Percentiles rank a stretch among this genome's conserved stretches.
Evolutionary conservation across 1,140 invertebrate species (phyloP).

Genomic region (Bradynema listronoti): DNA sequence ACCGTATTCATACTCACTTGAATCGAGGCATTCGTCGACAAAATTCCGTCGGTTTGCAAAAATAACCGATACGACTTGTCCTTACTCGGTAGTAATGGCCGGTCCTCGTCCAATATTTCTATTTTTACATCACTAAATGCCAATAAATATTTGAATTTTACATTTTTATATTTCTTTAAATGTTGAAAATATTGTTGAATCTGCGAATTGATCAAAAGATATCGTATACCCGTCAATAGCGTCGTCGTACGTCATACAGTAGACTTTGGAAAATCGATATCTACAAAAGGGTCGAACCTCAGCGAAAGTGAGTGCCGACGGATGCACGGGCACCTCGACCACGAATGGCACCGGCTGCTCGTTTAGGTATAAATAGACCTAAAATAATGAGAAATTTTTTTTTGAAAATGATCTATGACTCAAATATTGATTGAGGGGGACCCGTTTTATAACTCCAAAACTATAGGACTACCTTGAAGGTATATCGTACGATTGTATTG

Average conservation of each 20-base stretch:
- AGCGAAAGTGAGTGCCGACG: slow-evolving; percentile 83
- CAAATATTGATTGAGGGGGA: background rate
- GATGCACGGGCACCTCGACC: slow-evolving; percentile 87
- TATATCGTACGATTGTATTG: background rate
- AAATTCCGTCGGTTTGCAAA: slow-evolving; percentile 15
- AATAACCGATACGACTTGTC: slow-evolving; percentile 24
- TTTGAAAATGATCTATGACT: too few relatives aligned
- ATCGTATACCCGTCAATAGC: too few relatives aligned
- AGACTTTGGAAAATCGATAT: slow-evolving; percentile 17
- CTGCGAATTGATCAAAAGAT: too few relatives aligned
- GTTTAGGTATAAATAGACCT: slow-evolving; percentile 78
- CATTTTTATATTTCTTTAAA: slow-evolving; percentile 10
- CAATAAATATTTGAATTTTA: background rate
- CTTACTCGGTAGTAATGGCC: slow-evolving; percentile 14
- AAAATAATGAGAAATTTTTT: slow-evolving; percentile 72
- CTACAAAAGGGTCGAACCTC: slow-evolving; percentile 72
- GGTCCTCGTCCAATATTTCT: slow-evolving; percentile 21
- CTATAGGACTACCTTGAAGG: background rate
- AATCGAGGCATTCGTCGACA: background rate
- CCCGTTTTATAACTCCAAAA: background rate
- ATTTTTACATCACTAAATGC: slow-evolving; percentile 27
- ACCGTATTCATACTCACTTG: background rate
- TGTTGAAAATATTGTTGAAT: too few relatives aligned
- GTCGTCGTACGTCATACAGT: slow-evolving; percentile 21
- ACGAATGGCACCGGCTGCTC: slow-evolving; percentile 96